phyloP scores from a whole-genome alignment of 2,888 invertebrate genomes.

The Latrodectus hesperus region DNA sequence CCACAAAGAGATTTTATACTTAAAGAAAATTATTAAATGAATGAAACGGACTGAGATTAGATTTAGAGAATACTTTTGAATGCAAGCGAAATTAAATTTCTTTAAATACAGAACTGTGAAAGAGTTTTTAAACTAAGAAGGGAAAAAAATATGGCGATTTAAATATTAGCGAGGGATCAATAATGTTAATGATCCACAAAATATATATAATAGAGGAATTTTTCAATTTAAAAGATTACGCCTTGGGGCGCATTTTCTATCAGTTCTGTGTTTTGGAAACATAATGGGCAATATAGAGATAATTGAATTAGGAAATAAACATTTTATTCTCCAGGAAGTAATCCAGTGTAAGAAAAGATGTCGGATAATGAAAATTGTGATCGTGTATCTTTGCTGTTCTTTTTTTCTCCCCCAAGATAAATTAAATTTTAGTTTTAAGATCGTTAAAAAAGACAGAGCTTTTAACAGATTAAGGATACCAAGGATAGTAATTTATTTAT shows the following conservation, averaged over 20 bases:
- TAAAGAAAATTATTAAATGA: too few species aligned
- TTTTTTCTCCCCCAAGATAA: not conserved
- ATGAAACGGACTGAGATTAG: too few species aligned
- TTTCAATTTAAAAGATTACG: slow-evolving; percentile 7
- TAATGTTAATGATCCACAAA: slow-evolving; percentile 1
- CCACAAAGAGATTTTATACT: too few species aligned
- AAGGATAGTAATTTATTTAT: not conserved
- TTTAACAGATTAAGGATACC: not conserved
- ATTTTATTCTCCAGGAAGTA: not conserved
- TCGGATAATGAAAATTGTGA: not conserved
- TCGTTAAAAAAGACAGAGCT: not conserved
- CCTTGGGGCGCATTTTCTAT: not conserved
- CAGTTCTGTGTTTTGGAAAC: not conserved
- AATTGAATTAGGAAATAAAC: slow-evolving; percentile 24
- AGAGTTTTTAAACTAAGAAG: not conserved
- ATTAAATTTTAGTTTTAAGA: slow-evolving; percentile 7
- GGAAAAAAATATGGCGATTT: not conserved
- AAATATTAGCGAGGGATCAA: not conserved
- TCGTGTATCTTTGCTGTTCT: not conserved
- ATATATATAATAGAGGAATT: not conserved
- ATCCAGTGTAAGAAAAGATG: not conserved
- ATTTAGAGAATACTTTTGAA: too few species aligned
- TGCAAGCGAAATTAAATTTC: slow-evolving; percentile 7
- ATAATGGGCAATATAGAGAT: slow-evolving; percentile 1
- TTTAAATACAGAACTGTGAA: not conserved